Evolutionary conservation across 2,888 invertebrate genomes (phyloP).

Genomic region (Drosophila percnosoma): DNA sequence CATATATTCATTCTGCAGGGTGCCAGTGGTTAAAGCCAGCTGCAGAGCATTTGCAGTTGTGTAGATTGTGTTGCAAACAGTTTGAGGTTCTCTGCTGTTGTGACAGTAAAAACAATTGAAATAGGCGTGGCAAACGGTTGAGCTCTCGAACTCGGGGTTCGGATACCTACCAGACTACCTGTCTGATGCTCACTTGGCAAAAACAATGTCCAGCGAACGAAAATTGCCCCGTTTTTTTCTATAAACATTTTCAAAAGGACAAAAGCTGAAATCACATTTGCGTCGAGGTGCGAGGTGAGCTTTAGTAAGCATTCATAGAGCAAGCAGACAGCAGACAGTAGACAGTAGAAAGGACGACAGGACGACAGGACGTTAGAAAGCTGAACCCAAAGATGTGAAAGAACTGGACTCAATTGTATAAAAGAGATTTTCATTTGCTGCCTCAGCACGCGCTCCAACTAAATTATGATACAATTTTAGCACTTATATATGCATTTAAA

Average conservation of each 20-base stretch:
- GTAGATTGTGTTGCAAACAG: conserved; percentile 2
- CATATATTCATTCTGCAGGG: conserved; percentile 2
- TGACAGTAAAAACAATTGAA: conserved; percentile 55
- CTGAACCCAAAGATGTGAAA: conserved; percentile 11
- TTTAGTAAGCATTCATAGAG: neutral
- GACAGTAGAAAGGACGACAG: neutral
- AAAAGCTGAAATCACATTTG: conserved; percentile 59
- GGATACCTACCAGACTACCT: conserved; percentile 8
- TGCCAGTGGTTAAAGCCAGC: neutral
- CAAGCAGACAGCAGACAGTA: neutral
- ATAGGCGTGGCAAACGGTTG: conserved; percentile 47
- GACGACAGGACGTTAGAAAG: neutral
- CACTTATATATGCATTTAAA: conserved; percentile 11
- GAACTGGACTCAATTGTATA: conserved; percentile 29
- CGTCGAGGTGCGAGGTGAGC: conserved; percentile 23
- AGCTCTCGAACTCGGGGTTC: neutral
- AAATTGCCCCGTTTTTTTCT: conserved; percentile 41
- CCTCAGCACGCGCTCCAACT: conserved; percentile 34
- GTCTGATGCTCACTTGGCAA: conserved; percentile 49
- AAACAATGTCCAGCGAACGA: conserved; percentile 39
- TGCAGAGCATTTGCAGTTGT: conserved; percentile 17
- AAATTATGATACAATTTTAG: conserved; percentile 51
- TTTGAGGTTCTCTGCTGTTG: conserved; percentile 36
- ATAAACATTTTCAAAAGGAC: conserved; percentile 56
- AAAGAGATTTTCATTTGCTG: conserved; percentile 50